Evolutionary conservation across 2,888 invertebrate species (phyloP).

Genomic region (Odontocerum albicorne): DNA sequence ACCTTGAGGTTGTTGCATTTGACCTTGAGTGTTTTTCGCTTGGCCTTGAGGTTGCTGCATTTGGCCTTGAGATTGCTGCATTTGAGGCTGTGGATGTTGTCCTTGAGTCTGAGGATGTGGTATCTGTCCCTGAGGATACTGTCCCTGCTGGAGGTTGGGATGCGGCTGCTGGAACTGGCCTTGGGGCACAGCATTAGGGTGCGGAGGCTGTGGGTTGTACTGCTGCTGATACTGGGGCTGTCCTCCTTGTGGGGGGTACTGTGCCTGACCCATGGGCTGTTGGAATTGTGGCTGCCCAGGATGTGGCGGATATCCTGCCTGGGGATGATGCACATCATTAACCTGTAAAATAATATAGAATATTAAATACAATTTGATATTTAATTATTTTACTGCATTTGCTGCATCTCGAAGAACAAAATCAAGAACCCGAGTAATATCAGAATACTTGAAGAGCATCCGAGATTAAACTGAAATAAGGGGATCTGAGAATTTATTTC

Average conservation of each 20-base stretch:
- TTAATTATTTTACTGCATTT: too few species aligned
- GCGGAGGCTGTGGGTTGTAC: too few species aligned
- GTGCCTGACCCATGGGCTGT: conserved; percentile 20
- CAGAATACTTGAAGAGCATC: too few species aligned
- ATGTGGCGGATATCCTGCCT: conserved; percentile 12
- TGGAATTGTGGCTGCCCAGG: too few species aligned
- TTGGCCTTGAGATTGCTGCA: conserved; percentile 38
- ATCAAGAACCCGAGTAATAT: too few species aligned
- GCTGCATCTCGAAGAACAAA: too few species aligned
- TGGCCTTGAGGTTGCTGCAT: conserved; percentile 40
- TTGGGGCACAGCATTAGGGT: conserved; percentile 37
- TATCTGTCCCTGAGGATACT: conserved; percentile 38
- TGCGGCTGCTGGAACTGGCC: conserved; percentile 39
- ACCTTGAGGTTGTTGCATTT: conserved; percentile 37
- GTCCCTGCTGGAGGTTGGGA: conserved; percentile 36
- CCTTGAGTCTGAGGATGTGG: conserved; percentile 36
- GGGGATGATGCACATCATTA: conserved; percentile 35
- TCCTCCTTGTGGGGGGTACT: too few species aligned
- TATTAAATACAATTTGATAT: too few species aligned
- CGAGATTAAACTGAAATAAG: too few species aligned
- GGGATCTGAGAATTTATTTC: too few species aligned
- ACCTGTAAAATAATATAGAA: conserved; percentile 24
- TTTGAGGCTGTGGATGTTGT: conserved; percentile 36
- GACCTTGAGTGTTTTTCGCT: conserved; percentile 30
- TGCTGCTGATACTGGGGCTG: conserved; percentile 24